phyloP scores from a whole-genome alignment of 2,797 vertebrate species.

The Gastrophryne carolinensis region DNA sequence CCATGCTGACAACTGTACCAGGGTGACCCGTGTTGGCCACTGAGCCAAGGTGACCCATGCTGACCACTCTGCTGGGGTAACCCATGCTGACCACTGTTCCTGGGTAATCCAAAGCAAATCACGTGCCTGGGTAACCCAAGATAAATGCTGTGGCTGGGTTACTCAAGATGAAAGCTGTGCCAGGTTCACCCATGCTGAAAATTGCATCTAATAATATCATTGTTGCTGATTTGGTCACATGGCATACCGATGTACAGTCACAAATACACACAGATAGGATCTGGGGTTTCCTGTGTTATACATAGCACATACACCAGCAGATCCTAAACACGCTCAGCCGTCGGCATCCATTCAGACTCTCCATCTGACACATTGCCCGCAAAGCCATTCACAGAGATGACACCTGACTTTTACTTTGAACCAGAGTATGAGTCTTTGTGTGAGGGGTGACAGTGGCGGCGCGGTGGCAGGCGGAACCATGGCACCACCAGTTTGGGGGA shows the following conservation, averaged over 20 bases:
- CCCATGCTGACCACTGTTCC: no score
- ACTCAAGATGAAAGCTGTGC: no score
- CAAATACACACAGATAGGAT: background rate
- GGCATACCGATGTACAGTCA: background rate
- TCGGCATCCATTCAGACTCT: background rate
- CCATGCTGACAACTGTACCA: no score
- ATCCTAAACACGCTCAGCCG: background rate
- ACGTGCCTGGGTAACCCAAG: no score
- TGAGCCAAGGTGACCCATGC: no score
- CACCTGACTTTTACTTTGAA: slow-evolving; percentile 45
- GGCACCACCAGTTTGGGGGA: background rate
- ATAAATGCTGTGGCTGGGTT: no score
- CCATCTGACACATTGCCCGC: background rate
- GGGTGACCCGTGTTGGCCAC: no score
- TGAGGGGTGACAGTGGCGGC: background rate
- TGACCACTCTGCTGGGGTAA: no score
- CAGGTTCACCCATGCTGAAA: no score
- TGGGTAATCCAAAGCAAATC: no score
- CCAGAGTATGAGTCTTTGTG: slow-evolving; percentile 42
- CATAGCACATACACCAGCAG: background rate
- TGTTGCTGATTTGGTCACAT: background rate
- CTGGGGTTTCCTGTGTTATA: background rate
- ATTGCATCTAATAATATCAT: no score
- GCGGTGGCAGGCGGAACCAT: background rate
- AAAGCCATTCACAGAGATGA: background rate